A percentile compares a stretch with the other conserved stretches of the same genome.
Evolutionary conservation across 2,113 vertebrate genomes (phyloP).

Genomic region (Lucifuga dentata): DNA sequence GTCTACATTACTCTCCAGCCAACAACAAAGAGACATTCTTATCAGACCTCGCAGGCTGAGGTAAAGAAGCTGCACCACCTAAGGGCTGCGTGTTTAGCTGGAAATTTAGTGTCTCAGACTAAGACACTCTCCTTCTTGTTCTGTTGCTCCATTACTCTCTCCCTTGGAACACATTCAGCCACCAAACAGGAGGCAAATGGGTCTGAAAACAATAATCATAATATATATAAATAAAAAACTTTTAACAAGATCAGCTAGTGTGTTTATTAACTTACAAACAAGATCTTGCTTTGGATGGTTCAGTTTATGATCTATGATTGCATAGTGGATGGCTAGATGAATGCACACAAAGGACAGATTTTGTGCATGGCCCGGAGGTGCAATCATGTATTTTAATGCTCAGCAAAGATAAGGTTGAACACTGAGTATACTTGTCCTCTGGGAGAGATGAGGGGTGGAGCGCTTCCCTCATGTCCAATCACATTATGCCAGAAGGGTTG

Average conservation of each 20-base stretch:
- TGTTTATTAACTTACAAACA: conserved; percentile 62
- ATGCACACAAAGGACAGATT: conserved; percentile 69
- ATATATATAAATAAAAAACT: too few relatives aligned
- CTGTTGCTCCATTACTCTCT: conserved; percentile 40
- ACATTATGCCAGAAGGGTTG: conserved; percentile 75
- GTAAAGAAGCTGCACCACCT: conserved; percentile 75
- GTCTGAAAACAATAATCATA: conserved; percentile 35
- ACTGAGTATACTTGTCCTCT: conserved; percentile 59
- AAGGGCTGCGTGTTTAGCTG: conserved; percentile 71
- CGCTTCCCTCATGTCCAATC: conserved; percentile 77
- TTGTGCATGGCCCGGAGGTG: conserved; percentile 67
- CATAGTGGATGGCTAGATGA: conserved; percentile 34
- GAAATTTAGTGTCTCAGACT: conserved; percentile 74
- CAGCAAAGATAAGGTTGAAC: conserved; percentile 74
- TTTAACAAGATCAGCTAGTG: conserved; percentile 49
- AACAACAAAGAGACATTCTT: conserved; percentile 75
- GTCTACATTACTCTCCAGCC: conserved; percentile 60
- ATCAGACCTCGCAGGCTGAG: conserved; percentile 76
- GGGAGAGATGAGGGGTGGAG: conserved; percentile 65
- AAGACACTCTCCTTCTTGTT: conserved; percentile 64
- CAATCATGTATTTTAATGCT: conserved; percentile 78
- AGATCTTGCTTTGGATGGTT: conserved; percentile 47
- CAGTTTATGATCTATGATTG: conserved; percentile 62
- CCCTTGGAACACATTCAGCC: conserved; percentile 46
- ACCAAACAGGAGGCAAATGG: conserved; percentile 47